Evolutionary conservation across 2,888 invertebrate genomes (phyloP), one percentile per base, ranked within the genome.

Genomic region (Pedicia rivosa): DNA sequence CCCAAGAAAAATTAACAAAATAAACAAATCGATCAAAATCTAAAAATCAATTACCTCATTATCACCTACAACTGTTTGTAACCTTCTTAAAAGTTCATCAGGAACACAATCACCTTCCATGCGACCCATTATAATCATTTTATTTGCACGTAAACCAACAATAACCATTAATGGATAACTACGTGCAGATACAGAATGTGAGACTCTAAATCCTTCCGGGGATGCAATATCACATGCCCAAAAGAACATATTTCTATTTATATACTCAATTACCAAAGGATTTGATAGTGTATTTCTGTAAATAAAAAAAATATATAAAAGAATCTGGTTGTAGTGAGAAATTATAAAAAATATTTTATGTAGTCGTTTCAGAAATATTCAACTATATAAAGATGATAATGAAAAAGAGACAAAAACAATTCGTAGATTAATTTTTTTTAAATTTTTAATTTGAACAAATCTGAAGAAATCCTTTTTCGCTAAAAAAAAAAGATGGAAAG

Each of bases 181-280:
- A 39, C 78, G 73, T 16, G 82, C 84, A 42, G 82, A 77, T 20
- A 94, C 72, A 0, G 88, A 81, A 59, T 87, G 88, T 7, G 84
- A 79, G 16, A 94, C 94, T 48, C 87, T 72, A 64, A 84, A 86
- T 1, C 97, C 97, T 60, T 97, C 95, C 0, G 86, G 79, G 0
- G 77, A 77, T 44, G 81, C 76, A 15, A 86, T 76, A 37, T 84
- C 81, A 59, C 95, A 95, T 4, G 81, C 90, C 97, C 95, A 98
- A 55, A 95, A 84, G 19, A 97, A 62, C 48, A 84, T 80, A 50
- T 80, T 77, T 34, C 72, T 73, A 60, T 88, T 86, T 44, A 95
- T 71, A 57, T 76, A 91, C 42, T 76, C 71, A 41, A 83, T 72
- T 25, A 92, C 75, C 28, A 78, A 74, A 36, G 67, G 64, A 56